These are phyloP conservation scores for Drosophila lacertosa DNA, from an alignment of 1,140 invertebrate species.

Conservation along the genomic window DNA sequence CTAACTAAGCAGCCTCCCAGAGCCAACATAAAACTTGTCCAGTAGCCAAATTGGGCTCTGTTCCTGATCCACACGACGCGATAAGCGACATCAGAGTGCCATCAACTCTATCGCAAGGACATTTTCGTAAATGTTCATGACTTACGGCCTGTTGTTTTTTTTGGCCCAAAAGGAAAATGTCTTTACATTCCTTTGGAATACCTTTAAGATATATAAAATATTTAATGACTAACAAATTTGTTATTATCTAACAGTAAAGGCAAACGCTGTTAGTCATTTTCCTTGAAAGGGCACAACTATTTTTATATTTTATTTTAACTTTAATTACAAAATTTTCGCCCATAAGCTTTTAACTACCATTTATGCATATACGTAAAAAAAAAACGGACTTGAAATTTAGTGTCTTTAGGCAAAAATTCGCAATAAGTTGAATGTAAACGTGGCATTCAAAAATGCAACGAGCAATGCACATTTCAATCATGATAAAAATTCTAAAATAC, in stretches of 20 bases:
- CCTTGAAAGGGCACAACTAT: no score
- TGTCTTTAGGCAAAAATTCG: not conserved
- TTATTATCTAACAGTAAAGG: no score
- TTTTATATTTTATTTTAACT: no score
- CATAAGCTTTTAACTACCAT: no score
- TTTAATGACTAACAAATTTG: slow-evolving; percentile 4
- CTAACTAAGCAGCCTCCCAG: no score
- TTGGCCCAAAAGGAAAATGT: slow-evolving; percentile 2
- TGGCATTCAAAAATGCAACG: slow-evolving; percentile 47
- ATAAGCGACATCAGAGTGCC: slow-evolving; percentile 8
- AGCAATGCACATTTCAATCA: slow-evolving; percentile 73
- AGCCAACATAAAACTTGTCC: slow-evolving; percentile 9
- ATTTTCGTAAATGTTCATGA: slow-evolving; percentile 19
- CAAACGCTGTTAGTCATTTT: no score
- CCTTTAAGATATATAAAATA: not conserved
- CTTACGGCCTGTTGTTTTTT: not conserved
- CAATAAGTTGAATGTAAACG: not conserved
- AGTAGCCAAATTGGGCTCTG: slow-evolving; percentile 4
- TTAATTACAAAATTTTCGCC: no score
- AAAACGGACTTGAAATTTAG: not conserved
- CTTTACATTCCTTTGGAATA: not conserved
- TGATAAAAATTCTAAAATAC: slow-evolving; percentile 72
- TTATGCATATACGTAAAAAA: no score
- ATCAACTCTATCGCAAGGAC: not conserved
- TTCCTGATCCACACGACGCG: not conserved